Percentiles rank a stretch among this genome's conserved stretches.
These are phyloP conservation scores for Junonia oenone DNA, from an alignment of 2,888 invertebrate species.

Conservation along the genomic window DNA sequence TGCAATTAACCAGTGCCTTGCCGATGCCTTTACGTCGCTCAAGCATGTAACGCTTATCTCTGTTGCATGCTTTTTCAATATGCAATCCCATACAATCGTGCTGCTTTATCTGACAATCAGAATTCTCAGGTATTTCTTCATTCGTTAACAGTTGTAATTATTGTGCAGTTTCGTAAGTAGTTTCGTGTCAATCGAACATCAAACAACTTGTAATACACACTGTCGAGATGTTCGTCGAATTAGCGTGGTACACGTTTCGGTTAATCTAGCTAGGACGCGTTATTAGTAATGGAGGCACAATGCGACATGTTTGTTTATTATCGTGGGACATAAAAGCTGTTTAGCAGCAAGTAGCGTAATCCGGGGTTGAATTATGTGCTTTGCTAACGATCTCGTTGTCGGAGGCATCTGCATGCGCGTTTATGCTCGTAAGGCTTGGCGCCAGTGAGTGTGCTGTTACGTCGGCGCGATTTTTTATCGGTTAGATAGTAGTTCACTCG, in stretches of 20 bases:
- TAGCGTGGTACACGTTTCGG: conserved; percentile 7
- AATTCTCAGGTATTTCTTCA: conserved; percentile 75
- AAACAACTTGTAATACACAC: conserved; percentile 35
- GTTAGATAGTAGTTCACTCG: conserved; percentile 35
- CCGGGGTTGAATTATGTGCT: conserved; percentile 15
- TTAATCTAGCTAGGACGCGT: conserved; percentile 8
- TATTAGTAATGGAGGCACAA: conserved; percentile 22
- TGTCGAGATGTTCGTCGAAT: conserved; percentile 26
- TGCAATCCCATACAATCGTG: conserved; percentile 75
- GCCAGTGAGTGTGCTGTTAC: conserved; percentile 39
- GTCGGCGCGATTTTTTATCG: conserved; percentile 37
- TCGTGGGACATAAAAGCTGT: conserved; percentile 23
- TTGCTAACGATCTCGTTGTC: conserved; percentile 7
- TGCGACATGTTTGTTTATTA: conserved; percentile 25
- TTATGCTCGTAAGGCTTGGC: conserved; percentile 16
- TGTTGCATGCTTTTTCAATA: conserved; percentile 79
- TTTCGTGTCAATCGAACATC: conserved; percentile 67
- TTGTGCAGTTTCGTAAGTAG: conserved; percentile 68
- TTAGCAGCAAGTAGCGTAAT: conserved; percentile 22
- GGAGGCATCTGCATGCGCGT: neutral
- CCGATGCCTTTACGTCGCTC: conserved; percentile 67
- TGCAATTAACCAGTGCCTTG: conserved; percentile 66
- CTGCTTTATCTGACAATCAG: conserved; percentile 67
- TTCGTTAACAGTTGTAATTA: conserved; percentile 70
- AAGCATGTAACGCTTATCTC: conserved; percentile 75